Percentiles rank a stretch among this genome's conserved stretches.
Conservation (phyloP, 2,797 vertebrate genomes). For the Galaxias olidus region DNA sequence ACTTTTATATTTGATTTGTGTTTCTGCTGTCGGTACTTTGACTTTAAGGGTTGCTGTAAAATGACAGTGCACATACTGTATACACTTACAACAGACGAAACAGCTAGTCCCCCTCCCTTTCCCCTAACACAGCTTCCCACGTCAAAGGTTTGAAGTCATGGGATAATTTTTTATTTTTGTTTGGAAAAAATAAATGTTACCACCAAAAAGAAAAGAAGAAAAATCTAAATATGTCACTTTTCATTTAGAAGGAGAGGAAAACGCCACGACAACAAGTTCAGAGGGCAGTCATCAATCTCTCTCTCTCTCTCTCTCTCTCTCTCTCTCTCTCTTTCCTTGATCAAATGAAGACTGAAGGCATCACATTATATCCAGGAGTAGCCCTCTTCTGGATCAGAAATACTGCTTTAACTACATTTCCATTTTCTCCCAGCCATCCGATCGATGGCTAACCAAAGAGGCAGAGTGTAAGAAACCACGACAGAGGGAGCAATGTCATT, state of each 20-base stretch:
- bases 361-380: slow-evolving; percentile 29
- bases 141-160: too few relatives aligned
- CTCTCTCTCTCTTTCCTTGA: slow-evolving; percentile 21
- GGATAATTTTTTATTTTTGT: too few relatives aligned
- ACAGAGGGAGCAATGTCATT: slow-evolving; percentile 47
- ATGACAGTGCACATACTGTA: too few relatives aligned
- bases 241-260: slow-evolving; percentile 40
- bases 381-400: slow-evolving; percentile 37
- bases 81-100: too few relatives aligned
- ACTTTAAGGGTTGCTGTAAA: too few relatives aligned
- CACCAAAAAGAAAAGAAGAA: too few relatives aligned
- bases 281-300: slow-evolving; percentile 9
- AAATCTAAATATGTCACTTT: too few relatives aligned
- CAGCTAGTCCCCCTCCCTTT: too few relatives aligned
- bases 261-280: slow-evolving; percentile 32
- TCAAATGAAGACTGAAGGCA: slow-evolving; percentile 30
- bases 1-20: too few relatives aligned
- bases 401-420: slow-evolving; percentile 44
- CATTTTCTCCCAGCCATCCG: slow-evolving; percentile 31
- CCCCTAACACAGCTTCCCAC: too few relatives aligned
- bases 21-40: too few relatives aligned
- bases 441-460: slow-evolving; percentile 44
- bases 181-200: too few relatives aligned
- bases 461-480: slow-evolving; percentile 27
- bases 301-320: slow-evolving; percentile 20